phyloP scores from a whole-genome alignment of 2,113 vertebrate species.

The Notechis scutatus region DNA sequence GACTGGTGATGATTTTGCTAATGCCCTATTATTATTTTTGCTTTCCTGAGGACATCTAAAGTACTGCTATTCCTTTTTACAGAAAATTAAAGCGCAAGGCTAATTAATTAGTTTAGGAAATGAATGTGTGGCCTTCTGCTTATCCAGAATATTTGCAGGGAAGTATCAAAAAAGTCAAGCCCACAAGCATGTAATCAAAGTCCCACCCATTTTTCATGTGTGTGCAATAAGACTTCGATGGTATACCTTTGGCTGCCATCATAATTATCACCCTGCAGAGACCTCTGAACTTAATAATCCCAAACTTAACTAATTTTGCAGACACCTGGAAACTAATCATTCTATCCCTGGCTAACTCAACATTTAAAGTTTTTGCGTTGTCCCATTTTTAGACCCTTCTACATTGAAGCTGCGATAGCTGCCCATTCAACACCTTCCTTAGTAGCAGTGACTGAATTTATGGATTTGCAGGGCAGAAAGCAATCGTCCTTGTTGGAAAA shows the following conservation, averaged over 20 bases:
- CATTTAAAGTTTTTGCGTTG: not conserved
- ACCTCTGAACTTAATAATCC: not conserved
- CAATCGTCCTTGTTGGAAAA: constrained; percentile 47
- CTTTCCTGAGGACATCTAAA: not conserved
- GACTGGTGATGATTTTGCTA: not conserved
- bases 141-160: not conserved
- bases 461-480: constrained; percentile 58
- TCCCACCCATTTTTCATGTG: not conserved
- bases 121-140: not conserved
- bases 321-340: not conserved
- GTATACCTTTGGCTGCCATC: not conserved
- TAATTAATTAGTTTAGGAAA: not conserved
- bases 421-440: constrained; percentile 50
- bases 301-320: not conserved
- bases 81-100: not conserved
- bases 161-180: not conserved
- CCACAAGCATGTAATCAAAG: not conserved
- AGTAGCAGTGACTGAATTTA: constrained; percentile 54
- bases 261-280: not conserved
- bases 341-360: not conserved
- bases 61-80: not conserved
- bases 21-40: not conserved
- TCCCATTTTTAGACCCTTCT: constrained; percentile 50
- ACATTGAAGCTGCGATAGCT: constrained; percentile 53
- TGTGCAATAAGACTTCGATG: not conserved